Percentiles rank a stretch among this genome's conserved stretches.
Conservation (phyloP, 1,140 invertebrate species). For the Drosophila nebulosa region DNA sequence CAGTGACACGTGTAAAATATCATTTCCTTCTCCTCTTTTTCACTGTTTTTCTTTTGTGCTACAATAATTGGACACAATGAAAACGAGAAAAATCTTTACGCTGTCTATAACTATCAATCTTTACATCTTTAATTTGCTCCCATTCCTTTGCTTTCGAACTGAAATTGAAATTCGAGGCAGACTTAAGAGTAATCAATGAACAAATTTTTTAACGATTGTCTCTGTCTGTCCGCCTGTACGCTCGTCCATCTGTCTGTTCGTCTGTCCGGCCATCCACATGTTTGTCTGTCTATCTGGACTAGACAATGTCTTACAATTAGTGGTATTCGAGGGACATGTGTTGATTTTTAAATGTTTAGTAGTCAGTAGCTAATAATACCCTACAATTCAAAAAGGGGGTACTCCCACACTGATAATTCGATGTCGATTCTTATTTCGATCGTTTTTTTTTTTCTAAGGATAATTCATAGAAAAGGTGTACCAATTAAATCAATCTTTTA, state of each 20-base stretch:
- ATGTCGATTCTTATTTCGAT: too few relatives aligned
- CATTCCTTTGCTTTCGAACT: neutral
- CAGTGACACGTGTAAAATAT: neutral
- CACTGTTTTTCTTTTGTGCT: neutral
- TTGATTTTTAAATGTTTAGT: constrained; percentile 24
- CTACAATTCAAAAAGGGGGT: neutral
- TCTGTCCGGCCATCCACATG: too few relatives aligned
- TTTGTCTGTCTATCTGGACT: neutral
- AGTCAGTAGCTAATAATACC: neutral
- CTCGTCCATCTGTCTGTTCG: neutral
- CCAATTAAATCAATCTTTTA: too few relatives aligned
- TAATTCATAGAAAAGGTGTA: too few relatives aligned
- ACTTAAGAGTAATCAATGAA: neutral
- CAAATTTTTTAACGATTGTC: neutral
- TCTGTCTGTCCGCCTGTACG: neutral
- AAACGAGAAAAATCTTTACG: neutral
- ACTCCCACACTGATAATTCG: too few relatives aligned
- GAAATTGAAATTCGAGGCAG: neutral
- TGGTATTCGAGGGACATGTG: neutral
- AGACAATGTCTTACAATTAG: neutral
- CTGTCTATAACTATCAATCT: neutral
- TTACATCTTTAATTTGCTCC: neutral
- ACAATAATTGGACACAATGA: neutral
- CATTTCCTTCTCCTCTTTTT: neutral
- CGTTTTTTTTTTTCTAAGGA: too few relatives aligned